Percentiles rank a stretch among this genome's conserved stretches.
Evolutionary conservation across 2,113 vertebrate genomes (phyloP).

Genomic region (Xiphias gladius): DNA sequence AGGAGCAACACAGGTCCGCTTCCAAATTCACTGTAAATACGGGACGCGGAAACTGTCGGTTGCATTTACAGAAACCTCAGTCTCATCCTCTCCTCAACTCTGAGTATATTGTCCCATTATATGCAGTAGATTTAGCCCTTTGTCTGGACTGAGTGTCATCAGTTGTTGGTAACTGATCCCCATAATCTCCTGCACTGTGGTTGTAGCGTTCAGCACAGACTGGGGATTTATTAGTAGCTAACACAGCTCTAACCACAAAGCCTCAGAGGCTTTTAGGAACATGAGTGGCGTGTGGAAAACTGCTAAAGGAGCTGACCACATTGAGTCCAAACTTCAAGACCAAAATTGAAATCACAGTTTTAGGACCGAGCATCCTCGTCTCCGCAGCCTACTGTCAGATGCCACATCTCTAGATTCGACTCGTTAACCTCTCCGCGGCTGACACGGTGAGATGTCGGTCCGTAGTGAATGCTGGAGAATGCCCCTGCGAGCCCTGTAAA

Average conservation of each 20-base stretch:
- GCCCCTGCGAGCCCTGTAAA: not conserved
- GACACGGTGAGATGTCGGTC: not conserved
- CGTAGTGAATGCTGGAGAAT: not conserved
- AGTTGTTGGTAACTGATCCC: conserved; percentile 37
- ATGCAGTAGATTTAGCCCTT: not conserved
- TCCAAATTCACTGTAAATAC: conserved; percentile 32
- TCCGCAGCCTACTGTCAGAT: not conserved
- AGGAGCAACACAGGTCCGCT: conserved; percentile 15
- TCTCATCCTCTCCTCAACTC: not conserved
- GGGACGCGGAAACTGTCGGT: not conserved
- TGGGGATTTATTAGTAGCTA: conserved; percentile 37
- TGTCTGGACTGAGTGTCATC: conserved; percentile 34
- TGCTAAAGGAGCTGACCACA: conserved; percentile 1
- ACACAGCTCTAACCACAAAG: conserved; percentile 26
- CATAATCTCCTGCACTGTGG: conserved; percentile 35
- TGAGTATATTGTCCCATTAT: not conserved
- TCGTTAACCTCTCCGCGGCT: not conserved
- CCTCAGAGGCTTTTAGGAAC: conserved; percentile 27
- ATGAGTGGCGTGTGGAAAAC: conserved; percentile 31
- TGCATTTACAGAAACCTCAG: conserved; percentile 9
- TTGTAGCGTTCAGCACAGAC: conserved; percentile 16
- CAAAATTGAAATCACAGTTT: not conserved
- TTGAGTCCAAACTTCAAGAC: not conserved
- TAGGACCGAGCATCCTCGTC: not conserved
- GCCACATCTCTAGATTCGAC: not conserved